Percentiles rank a stretch among this genome's conserved stretches.
These are phyloP conservation scores for Schizothorax lantsangensis DNA, from an alignment of 2,797 vertebrate species.

Conservation along the genomic window DNA sequence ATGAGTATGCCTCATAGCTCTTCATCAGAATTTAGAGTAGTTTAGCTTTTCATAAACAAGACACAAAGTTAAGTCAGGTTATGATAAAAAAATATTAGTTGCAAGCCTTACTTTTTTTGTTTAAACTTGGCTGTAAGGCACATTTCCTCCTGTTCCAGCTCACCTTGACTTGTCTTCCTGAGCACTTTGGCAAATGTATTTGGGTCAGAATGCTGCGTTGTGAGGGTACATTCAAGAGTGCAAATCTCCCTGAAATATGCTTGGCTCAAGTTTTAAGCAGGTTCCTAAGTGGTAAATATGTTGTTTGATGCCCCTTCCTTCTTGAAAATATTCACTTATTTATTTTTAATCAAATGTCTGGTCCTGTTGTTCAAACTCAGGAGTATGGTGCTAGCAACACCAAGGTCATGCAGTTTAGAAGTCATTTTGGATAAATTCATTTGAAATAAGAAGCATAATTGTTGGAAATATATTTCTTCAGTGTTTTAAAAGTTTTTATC, in stretches of 20 bases:
- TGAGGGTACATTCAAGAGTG: background rate
- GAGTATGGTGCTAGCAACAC: background rate
- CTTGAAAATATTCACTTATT: background rate
- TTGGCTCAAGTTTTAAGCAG: background rate
- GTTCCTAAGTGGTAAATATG: background rate
- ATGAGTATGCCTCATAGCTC: background rate
- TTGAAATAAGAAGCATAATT: background rate
- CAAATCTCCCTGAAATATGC: background rate
- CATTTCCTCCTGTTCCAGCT: constrained; percentile 36
- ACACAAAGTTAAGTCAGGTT: constrained; percentile 2
- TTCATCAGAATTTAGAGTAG: constrained; percentile 2
- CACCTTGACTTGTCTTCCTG: constrained; percentile 45
- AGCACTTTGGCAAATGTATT: constrained; percentile 8
- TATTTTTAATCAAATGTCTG: background rate
- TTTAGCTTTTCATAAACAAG: background rate
- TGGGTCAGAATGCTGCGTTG: constrained; percentile 5
- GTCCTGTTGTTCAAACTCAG: background rate
- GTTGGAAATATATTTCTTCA: background rate
- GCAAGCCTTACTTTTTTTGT: background rate
- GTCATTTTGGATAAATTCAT: background rate
- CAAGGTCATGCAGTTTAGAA: background rate
- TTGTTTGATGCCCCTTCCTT: background rate
- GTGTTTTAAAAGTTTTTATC: background rate
- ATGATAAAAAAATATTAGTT: constrained; percentile 7
- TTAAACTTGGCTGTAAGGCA: constrained; percentile 42